Base-by-base conservation (phyloP, 2,888 invertebrate genomes). In the Drosophila affinis region DNA sequence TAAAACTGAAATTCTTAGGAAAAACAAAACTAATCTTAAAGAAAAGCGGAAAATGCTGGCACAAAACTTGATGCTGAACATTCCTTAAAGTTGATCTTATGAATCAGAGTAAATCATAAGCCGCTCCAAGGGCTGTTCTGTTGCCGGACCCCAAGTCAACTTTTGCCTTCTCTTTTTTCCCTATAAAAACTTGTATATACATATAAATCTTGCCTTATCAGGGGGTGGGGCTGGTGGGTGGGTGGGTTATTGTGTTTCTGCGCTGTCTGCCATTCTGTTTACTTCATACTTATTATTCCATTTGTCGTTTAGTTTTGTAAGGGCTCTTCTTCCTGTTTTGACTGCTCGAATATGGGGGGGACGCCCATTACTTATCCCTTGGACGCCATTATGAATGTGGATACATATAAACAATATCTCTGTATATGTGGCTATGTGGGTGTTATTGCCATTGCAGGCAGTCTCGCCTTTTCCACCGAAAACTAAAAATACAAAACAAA, bases 291-390 rank as follows among this genome's bases (percentile, higher is more conserved):
- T 83, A 78, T 80, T 83, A 68, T 88, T 67, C 78, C 87, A 86
- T 83, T 83, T 83, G 88, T 87, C 87, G 84, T 80, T 74, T 78
- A 83, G 84, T 70, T 88, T 74, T 76, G 68, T 67, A 71, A 72
- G 69, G 64, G 68, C 73, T 54, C 67, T 80, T 44, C 55, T 84
- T 84, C 82, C 85, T 87, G 87, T 88, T 88, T 87, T 84, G 89
- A 84, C 85, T 89, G 88, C 81, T 78, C 79, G 81, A 76, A 78
- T 78, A 7, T 3, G 67, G 78, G 72, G 72, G 64, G 72, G 72
- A 63, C 76, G 78, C 73, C 73, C 72, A 77, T 83, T 86, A 89
- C 83, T 88, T 83, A 89, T 80, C 71, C 72, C 67, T 62, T 77
- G 78, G 67, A 64, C 77, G 77, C 81, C 88, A 83, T 88, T 86